Conservation (phyloP, 1,140 invertebrate species). For the Aphelenchoides fujianensis region DNA sequence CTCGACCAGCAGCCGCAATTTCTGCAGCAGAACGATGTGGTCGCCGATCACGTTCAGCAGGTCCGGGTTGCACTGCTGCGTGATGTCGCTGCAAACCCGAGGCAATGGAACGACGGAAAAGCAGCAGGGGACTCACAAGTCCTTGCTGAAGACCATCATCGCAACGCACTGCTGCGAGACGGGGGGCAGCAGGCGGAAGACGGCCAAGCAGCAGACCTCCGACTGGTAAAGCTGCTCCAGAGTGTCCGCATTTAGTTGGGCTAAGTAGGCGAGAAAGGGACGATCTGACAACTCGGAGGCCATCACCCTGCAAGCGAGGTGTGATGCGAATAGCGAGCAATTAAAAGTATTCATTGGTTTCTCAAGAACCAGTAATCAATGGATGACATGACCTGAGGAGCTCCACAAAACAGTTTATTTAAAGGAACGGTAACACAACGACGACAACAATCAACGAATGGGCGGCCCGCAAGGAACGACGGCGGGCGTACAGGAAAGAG, state of each 20-base stretch:
- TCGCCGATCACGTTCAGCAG: neutral
- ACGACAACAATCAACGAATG: too few species aligned
- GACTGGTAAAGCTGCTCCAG: conserved; percentile 38
- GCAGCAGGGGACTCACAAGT: neutral
- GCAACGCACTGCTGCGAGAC: conserved; percentile 44
- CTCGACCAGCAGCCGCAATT: conserved; percentile 16
- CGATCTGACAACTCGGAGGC: conserved; percentile 19
- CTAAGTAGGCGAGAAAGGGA: conserved; percentile 36
- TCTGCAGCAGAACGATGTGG: conserved; percentile 10
- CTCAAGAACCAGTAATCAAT: too few species aligned
- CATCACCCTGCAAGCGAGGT: too few species aligned
- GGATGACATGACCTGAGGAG: too few species aligned
- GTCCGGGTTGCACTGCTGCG: conserved; percentile 1
- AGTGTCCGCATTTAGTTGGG: conserved; percentile 22
- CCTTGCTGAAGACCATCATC: conserved; percentile 14
- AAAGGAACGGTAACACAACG: too few species aligned
- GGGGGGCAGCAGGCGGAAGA: conserved; percentile 42
- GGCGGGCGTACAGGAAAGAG: too few species aligned
- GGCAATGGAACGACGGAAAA: conserved; percentile 1
- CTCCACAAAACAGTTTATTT: too few species aligned
- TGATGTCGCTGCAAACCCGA: conserved; percentile 9
- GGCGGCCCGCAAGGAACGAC: too few species aligned
- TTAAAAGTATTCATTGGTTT: too few species aligned
- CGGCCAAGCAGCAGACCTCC: conserved; percentile 39
- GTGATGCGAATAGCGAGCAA: neutral